Base-by-base conservation (phyloP, 2,113 vertebrate genomes). In the Solea senegalensis region DNA sequence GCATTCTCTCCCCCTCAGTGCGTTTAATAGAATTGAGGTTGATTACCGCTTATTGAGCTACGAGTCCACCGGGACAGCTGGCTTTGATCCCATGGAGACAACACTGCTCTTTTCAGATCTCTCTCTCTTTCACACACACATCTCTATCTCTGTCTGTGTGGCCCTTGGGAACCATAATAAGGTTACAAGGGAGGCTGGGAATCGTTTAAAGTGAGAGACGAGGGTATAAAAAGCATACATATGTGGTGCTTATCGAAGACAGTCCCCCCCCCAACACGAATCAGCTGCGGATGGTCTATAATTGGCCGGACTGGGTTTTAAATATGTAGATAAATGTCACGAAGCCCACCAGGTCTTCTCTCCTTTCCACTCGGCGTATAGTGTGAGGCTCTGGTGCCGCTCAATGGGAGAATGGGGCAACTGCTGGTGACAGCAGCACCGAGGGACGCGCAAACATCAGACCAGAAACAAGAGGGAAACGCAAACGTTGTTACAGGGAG, bases 341-440 rank as follows among this genome's bases (percentile, higher is more conserved):
- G 59, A 53, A 56, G 16, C 61, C 73, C 63, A 9, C 16, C 5
- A 62, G 11, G 62, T 44, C 61, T 14, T 46, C 50, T 8, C 59
- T 46, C 64, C 58, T 27, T 48, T 48, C 65, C 56, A 68, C 61
- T 77, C 73, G 56, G 64, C 67, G 74, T 76, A 90, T 76, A 91
- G 86, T 54, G 86, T 88, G 89, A 92, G 89, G 81, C 94, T 94
- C 84, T 94, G 91, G 94, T 94, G 93, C 94, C 94, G 90, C 94
- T 94, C 90, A 85, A 94, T 90, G 94, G 94, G 93, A 92, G 88
- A 80, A 91, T 72, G 68, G 81, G 89, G 93, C 84, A 90, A 94
- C 88, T 94, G 91, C 94, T 90, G 86, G 73, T 90, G 89, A 82
- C 86, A 80, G 81, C 79, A n/a, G 64, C 77, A 69, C 65, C 56